Evolutionary conservation across 2,113 vertebrate genomes (phyloP), one percentile per base, ranked within the genome.

Genomic region (Pelodiscus sinensis): DNA sequence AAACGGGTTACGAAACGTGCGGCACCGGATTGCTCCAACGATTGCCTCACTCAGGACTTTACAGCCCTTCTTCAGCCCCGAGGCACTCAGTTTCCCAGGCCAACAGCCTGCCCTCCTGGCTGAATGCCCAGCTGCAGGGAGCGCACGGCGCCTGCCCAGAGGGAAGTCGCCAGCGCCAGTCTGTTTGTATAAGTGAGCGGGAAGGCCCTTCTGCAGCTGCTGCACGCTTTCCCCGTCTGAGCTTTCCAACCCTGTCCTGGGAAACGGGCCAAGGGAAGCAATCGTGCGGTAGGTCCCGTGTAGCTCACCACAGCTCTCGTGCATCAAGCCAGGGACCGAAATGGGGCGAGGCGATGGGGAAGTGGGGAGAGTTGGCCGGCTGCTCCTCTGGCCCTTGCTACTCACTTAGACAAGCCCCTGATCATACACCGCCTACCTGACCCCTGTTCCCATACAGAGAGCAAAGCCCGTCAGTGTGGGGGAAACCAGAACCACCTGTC

Each of bases 161-260:
- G 90, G 94, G 93, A 89, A 87, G 81, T 96, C 88, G 92, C 71
- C 29, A 3, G 58, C 25, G 44, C 35, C 29, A 71, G 6, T 22
- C 16, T 19, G 96, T 94, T 95, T 94, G 92, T 85, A 92, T 92
- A 88, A 2, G 3, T 25, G 73, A 92, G 35, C 60, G 31, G 95
- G 91, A 94, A 95, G 55, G 15, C 35, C 54, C 81, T 83, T n/a
- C 60, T 11, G 52, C 19, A 60, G 31, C 73, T 80, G 56, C 52
- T 8, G 58, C 18, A 56, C 14, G 52, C 0, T 16, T 82, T 80
- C 84, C 29, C 62, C 78, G 55, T 51, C 8, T 0, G 31, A 21
- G 1, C 19, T 60, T 78, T 78, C 93, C 88, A 38, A 9, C 65
- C 78, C 52, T 31, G 73, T 79, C 35, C 81, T 27, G 11, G 68